Conservation (phyloP, 2,113 vertebrate species). For the Rostratula benghalensis region DNA sequence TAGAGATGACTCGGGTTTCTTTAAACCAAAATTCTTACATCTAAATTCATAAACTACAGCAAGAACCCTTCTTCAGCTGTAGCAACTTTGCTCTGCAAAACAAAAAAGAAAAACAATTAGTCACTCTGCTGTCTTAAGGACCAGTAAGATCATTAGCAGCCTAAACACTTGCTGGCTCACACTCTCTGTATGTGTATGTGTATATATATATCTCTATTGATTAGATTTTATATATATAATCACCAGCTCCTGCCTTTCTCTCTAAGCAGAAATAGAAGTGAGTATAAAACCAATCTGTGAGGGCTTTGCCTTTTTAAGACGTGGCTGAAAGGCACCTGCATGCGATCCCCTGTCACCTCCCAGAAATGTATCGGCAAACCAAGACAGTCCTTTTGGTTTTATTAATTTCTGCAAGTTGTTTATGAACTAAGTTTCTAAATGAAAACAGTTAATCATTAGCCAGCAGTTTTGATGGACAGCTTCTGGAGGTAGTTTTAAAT, state of each 20-base stretch:
- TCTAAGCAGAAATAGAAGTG: background rate
- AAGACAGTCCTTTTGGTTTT: background rate
- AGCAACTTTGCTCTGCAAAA: constrained; percentile 52
- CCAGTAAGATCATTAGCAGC: background rate
- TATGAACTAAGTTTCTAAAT: background rate
- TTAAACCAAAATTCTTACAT: background rate
- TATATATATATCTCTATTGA: too few relatives aligned
- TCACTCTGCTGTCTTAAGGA: background rate
- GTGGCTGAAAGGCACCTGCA: background rate
- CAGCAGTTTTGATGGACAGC: background rate
- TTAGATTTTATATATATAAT: too few relatives aligned
- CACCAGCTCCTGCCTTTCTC: background rate
- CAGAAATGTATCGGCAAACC: background rate
- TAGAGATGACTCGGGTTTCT: background rate
- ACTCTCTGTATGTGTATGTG: background rate
- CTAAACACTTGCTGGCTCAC: background rate
- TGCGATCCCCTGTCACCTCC: fast-evolving
- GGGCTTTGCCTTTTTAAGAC: background rate
- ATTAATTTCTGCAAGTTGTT: background rate
- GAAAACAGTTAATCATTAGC: background rate
- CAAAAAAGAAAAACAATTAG: background rate
- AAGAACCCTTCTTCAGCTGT: constrained; percentile 18
- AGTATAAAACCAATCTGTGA: background rate
- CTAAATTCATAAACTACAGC: background rate
- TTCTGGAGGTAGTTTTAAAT: background rate